A percentile compares a stretch with the other conserved stretches of the same genome.
Conservation (phyloP, 2,888 invertebrate species). For the Hypolimnas misippus region DNA sequence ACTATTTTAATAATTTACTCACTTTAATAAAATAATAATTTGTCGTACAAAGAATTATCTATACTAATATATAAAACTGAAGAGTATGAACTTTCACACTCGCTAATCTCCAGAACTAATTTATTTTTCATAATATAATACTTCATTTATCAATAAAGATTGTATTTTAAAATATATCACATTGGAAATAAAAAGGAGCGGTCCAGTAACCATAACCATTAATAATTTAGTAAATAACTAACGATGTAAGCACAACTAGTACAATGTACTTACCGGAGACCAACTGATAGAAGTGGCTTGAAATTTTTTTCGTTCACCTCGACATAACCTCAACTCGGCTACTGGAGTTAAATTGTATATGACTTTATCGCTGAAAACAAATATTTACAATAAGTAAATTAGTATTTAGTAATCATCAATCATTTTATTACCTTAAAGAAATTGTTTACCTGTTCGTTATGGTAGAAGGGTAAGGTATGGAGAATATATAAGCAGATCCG, state of each 20-base stretch:
- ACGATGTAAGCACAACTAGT: background rate
- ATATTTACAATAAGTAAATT: background rate
- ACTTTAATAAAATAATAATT: too few species aligned
- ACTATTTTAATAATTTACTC: too few species aligned
- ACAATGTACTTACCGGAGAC: constrained; percentile 68
- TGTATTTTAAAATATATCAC: too few species aligned
- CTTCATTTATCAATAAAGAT: too few species aligned
- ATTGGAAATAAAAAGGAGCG: too few species aligned
- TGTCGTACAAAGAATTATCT: too few species aligned
- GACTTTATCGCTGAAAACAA: constrained; percentile 61
- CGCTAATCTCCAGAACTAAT: too few species aligned
- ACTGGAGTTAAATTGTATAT: constrained; percentile 76
- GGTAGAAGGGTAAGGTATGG: constrained; percentile 78
- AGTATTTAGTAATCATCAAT: background rate
- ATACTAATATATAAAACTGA: too few species aligned
- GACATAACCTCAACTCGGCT: constrained; percentile 66
- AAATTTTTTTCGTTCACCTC: constrained; percentile 54
- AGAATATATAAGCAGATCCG: constrained; percentile 85
- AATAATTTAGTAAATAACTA: background rate
- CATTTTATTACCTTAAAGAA: background rate
- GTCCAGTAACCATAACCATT: background rate
- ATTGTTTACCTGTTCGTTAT: constrained; percentile 54
- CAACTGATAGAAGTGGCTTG: constrained; percentile 81
- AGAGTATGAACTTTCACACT: too few species aligned
- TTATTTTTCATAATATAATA: too few species aligned